A percentile compares a stretch with the other conserved stretches of the same genome.
phyloP scores from a whole-genome alignment of 2,888 invertebrate genomes.

The Cyclophora punctaria region DNA sequence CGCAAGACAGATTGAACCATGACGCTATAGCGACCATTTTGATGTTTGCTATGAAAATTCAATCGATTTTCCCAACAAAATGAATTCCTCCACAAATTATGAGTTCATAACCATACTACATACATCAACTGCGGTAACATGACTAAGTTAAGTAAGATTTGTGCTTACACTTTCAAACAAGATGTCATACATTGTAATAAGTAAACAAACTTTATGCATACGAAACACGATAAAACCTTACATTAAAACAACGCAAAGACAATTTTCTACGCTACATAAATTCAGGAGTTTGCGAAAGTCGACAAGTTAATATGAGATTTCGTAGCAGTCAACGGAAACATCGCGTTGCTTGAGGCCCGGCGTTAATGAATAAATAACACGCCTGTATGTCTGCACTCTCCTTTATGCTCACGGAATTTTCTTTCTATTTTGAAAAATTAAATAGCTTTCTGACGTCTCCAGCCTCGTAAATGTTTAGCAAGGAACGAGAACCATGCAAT shows the following conservation, averaged over 20 bases:
- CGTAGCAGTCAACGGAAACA: conserved; percentile 39
- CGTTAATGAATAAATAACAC: conserved; percentile 46
- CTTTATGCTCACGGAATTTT: conserved; percentile 24
- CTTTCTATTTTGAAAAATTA: conserved; percentile 15
- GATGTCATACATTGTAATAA: neutral
- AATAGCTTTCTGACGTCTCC: conserved; percentile 1
- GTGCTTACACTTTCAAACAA: too few species aligned
- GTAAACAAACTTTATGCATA: conserved; percentile 34
- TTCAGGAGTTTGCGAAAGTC: conserved; percentile 43
- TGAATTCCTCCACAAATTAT: too few species aligned
- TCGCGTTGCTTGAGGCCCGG: conserved; percentile 27
- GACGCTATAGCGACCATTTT: too few species aligned
- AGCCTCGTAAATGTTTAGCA: neutral
- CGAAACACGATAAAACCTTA: conserved; percentile 36
- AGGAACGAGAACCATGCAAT: neutral
- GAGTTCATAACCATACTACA: too few species aligned
- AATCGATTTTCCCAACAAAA: too few species aligned
- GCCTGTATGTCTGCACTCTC: conserved; percentile 29
- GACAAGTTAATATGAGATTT: conserved; percentile 60
- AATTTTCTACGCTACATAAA: conserved; percentile 54
- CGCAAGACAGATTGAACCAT: too few species aligned
- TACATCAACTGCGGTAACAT: too few species aligned
- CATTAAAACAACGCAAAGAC: conserved; percentile 38
- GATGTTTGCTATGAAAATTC: too few species aligned
- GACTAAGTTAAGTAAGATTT: too few species aligned